Evolutionary conservation across 2,888 invertebrate species (phyloP).

Genomic region (Drosophila yooni): DNA sequence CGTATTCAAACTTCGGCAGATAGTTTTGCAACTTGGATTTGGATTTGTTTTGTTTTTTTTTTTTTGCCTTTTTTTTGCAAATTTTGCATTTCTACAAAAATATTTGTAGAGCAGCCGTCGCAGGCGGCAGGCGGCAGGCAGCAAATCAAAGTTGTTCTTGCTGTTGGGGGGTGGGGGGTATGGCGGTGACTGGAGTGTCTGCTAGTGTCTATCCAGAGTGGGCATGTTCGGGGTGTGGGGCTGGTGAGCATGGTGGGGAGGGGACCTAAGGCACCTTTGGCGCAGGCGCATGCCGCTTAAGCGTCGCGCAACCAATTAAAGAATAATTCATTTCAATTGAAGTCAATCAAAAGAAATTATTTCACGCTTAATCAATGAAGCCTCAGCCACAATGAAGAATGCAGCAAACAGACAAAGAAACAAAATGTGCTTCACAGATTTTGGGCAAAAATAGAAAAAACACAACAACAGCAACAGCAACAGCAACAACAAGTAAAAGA

Average conservation of each 20-base stretch:
- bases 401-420: constrained; percentile 20
- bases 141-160: constrained; percentile 55
- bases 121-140: constrained; percentile 29
- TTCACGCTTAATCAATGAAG: constrained; percentile 81
- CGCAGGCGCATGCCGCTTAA: constrained; percentile 62
- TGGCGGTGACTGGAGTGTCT: constrained; percentile 13
- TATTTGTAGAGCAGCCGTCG: constrained; percentile 40
- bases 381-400: constrained; percentile 24
- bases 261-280: constrained; percentile 33
- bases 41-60: not conserved
- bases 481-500: not conserved
- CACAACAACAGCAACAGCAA: not conserved
- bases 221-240: not conserved
- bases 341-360: constrained; percentile 81
- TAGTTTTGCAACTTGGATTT: not conserved
- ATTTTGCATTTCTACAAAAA: constrained; percentile 53
- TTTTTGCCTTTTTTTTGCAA: constrained; percentile 35
- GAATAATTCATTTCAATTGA: constrained; percentile 82
- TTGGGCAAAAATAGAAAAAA: constrained; percentile 4
- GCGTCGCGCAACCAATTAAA: constrained; percentile 72
- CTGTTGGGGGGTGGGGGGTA: constrained; percentile 2
- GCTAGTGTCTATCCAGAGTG: not conserved
- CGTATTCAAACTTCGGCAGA: not conserved
- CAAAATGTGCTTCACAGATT: constrained; percentile 21
- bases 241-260: not conserved